These are phyloP conservation scores for Sphaeramia orbicularis DNA, from an alignment of 2,797 vertebrate genomes.

Conservation along the genomic window DNA sequence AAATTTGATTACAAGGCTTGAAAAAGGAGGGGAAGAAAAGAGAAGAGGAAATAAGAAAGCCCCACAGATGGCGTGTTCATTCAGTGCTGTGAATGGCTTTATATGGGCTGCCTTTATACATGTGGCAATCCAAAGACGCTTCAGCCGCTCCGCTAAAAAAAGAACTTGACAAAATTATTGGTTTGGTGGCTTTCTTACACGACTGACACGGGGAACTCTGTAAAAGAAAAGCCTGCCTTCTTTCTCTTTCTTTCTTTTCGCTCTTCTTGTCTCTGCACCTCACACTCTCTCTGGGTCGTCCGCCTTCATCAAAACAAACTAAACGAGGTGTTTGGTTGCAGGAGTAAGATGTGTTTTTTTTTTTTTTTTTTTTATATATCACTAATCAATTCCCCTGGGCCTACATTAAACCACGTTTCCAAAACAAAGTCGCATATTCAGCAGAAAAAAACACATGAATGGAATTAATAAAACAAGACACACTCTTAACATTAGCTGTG, in stretches of 20 bases:
- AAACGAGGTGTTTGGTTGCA: slow-evolving; percentile 93
- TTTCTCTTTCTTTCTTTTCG: slow-evolving; percentile 52
- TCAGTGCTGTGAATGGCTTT: slow-evolving; percentile 99
- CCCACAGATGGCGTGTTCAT: slow-evolving; percentile 99
- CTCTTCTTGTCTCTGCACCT: slow-evolving; percentile 61
- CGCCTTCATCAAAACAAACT: slow-evolving; percentile 97
- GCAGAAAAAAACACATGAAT: slow-evolving; percentile 43
- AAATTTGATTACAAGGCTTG: slow-evolving; percentile 99
- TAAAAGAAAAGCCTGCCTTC: slow-evolving; percentile 88
- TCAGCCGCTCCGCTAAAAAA: slow-evolving; percentile 91
- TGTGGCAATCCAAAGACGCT: slow-evolving; percentile 98
- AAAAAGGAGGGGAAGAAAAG: slow-evolving; percentile 94
- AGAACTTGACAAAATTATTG: slow-evolving; percentile 99
- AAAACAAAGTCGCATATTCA: slow-evolving; percentile 83
- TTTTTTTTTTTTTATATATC: too few species aligned
- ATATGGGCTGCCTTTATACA: slow-evolving; percentile 98
- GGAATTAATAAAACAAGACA: slow-evolving; percentile 31
- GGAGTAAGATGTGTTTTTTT: slow-evolving; percentile 85
- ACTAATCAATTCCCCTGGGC: slow-evolving; percentile 91
- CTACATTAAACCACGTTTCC: slow-evolving; percentile 91
- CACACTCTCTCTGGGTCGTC: slow-evolving; percentile 80
- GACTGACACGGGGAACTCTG: slow-evolving; percentile 92
- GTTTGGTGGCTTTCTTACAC: slow-evolving; percentile 97
- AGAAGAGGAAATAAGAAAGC: slow-evolving; percentile 96
- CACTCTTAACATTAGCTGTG: slow-evolving; percentile 19